Conservation (phyloP, 1,140 invertebrate genomes). For the Microplitis demolitor region DNA sequence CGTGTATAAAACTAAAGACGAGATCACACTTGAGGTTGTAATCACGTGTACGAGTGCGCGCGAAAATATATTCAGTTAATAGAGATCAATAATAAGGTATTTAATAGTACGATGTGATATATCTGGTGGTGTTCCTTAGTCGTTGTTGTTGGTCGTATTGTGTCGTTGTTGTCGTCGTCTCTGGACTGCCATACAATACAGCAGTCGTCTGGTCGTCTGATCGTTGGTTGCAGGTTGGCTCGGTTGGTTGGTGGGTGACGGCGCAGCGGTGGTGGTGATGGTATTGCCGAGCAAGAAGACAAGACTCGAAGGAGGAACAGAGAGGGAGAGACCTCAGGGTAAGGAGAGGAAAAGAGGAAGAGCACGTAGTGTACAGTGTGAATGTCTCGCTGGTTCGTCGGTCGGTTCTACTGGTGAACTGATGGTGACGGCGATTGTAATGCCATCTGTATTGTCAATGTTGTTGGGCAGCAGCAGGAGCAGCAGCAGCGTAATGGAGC, state of each 20-base stretch:
- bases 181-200: conserved; percentile 30
- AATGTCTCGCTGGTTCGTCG: neutral
- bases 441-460: conserved; percentile 74
- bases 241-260: neutral
- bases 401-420: conserved; percentile 6
- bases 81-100: conserved; percentile 63
- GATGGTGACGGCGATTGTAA: conserved; percentile 43
- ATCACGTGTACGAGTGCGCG: conserved; percentile 47
- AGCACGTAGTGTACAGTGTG: conserved; percentile 17
- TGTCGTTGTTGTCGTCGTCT: conserved; percentile 34
- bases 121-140: neutral
- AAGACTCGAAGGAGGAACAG: conserved; percentile 8
- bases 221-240: neutral
- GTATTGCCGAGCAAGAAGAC: no score
- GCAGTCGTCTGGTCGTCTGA: no score
- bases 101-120: conserved; percentile 36
- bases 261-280: no score
- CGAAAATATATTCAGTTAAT: conserved; percentile 54
- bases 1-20: conserved; percentile 3
- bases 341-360: conserved; percentile 13
- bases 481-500: conserved; percentile 56
- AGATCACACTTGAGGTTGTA: conserved; percentile 24
- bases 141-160: neutral
- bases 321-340: conserved; percentile 15
- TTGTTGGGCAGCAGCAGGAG: conserved; percentile 62